Conservation (phyloP, 2,797 vertebrate species). For the Hoplostethus mediterraneus region DNA sequence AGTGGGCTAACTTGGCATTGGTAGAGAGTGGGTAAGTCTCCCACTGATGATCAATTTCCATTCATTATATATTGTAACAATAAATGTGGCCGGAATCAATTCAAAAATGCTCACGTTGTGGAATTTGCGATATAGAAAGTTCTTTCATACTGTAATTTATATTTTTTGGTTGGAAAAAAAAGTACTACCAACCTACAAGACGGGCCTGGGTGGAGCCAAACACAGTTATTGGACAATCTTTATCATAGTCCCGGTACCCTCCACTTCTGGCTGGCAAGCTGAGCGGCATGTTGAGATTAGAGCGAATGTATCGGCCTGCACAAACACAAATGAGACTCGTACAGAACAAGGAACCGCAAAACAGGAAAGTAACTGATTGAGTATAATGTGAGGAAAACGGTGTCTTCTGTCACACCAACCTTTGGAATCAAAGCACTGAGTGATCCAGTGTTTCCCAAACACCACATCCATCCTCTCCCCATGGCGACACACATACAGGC, state of each 20-base stretch:
- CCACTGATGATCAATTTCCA: no score
- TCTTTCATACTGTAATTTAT: no score
- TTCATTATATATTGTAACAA: no score
- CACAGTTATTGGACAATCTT: constrained; percentile 97
- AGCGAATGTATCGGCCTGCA: constrained; percentile 93
- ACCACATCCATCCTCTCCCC: constrained; percentile 99
- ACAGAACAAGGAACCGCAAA: not conserved
- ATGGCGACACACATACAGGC: constrained; percentile 96
- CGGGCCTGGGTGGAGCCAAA: constrained; percentile 96
- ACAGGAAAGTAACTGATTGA: not conserved
- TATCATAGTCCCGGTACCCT: constrained; percentile 94
- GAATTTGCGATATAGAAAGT: no score
- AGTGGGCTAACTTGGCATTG: no score
- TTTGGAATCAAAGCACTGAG: constrained; percentile 98
- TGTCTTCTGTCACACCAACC: constrained; percentile 77
- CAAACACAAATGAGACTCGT: constrained; percentile 17
- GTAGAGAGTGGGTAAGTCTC: no score
- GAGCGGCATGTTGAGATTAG: constrained; percentile 97
- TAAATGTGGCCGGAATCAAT: no score
- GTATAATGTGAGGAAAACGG: not conserved
- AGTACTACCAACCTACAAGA: constrained; percentile 89
- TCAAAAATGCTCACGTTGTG: no score
- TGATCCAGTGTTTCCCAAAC: constrained; percentile 98
- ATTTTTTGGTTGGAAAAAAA: not conserved
- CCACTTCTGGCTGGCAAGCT: constrained; percentile 91